Conservation (phyloP, 2,113 vertebrate species). For the Spilogale gracilis region DNA sequence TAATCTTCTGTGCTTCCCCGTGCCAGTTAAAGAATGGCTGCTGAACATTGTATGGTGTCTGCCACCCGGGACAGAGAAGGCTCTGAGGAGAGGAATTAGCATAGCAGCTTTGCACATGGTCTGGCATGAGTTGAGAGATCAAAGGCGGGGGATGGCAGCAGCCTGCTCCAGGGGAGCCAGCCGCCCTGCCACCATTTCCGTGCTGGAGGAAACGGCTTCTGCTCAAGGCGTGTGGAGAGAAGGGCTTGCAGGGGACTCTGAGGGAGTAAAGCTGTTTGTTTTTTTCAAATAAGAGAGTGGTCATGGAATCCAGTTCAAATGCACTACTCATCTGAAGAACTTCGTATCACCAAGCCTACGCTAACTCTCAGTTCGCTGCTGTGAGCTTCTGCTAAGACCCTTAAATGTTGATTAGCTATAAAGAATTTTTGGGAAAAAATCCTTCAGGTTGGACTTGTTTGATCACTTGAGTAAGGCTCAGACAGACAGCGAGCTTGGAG, state of each 20-base stretch:
- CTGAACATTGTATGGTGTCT: slow-evolving; percentile 53
- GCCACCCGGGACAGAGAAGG: slow-evolving; percentile 39
- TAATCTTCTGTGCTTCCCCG: slow-evolving; percentile 27
- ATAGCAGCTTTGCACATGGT: slow-evolving; percentile 58
- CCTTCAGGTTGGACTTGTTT: slow-evolving; percentile 14
- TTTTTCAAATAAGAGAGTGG: slow-evolving; percentile 22
- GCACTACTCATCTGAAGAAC: not conserved
- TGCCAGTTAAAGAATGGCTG: slow-evolving; percentile 69
- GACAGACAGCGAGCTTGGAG: not conserved
- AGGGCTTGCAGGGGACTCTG: not conserved
- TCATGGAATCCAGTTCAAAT: slow-evolving; percentile 34
- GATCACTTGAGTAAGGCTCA: slow-evolving; percentile 1
- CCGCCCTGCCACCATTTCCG: not conserved
- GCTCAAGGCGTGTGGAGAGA: slow-evolving; percentile 36
- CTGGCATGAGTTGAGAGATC: slow-evolving; percentile 63
- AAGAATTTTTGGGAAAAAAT: slow-evolving; percentile 26
- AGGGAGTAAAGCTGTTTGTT: not conserved
- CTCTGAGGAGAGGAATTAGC: slow-evolving; percentile 64
- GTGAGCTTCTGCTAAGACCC: not conserved
- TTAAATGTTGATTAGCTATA: slow-evolving; percentile 15
- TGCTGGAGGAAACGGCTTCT: not conserved
- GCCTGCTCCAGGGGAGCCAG: slow-evolving; percentile 6
- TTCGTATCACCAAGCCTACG: not conserved
- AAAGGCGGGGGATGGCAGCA: slow-evolving; percentile 68
- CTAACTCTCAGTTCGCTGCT: slow-evolving; percentile 3